Conservation (phyloP, 1,140 invertebrate genomes). For the Cephus cinctus region DNA sequence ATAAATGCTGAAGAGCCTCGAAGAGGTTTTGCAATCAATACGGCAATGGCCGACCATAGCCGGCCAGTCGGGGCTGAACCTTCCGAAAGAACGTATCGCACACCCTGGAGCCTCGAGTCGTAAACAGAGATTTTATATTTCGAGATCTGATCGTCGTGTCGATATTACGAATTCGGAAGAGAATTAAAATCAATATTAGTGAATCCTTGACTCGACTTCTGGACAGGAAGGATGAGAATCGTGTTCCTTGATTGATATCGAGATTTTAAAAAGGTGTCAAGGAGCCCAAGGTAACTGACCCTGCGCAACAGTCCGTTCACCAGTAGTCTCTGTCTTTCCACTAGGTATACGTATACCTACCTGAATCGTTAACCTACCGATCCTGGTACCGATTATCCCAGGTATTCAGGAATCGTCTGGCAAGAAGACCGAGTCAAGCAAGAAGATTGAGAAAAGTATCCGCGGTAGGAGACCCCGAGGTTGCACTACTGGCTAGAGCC, state of each 20-base stretch:
- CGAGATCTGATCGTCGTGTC: not conserved
- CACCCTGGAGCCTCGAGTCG: slow-evolving; percentile 1
- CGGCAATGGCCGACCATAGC: slow-evolving; percentile 49
- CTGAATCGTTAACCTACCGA: too few species aligned
- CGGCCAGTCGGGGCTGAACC: slow-evolving; percentile 46
- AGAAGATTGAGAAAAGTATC: too few species aligned
- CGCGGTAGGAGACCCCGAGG: too few species aligned
- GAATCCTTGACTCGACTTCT: too few species aligned
- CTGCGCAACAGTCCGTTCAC: slow-evolving; percentile 44
- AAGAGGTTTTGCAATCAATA: slow-evolving; percentile 45
- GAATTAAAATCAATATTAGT: slow-evolving; percentile 9
- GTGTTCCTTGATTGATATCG: too few species aligned
- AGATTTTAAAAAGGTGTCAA: not conserved
- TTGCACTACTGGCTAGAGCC: too few species aligned
- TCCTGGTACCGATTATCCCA: too few species aligned
- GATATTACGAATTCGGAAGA: not conserved
- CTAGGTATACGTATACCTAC: too few species aligned
- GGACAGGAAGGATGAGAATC: too few species aligned
- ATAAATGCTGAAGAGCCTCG: too few species aligned
- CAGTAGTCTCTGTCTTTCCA: too few species aligned
- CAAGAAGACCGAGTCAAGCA: not conserved
- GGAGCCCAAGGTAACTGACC: slow-evolving; percentile 42
- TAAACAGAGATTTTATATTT: not conserved
- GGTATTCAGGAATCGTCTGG: not conserved
- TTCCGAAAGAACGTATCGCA: slow-evolving; percentile 28